Percentiles rank a stretch among this genome's conserved stretches.
These are phyloP conservation scores for Eupithecia exiguata DNA, from an alignment of 2,888 invertebrate species.

Conservation along the genomic window DNA sequence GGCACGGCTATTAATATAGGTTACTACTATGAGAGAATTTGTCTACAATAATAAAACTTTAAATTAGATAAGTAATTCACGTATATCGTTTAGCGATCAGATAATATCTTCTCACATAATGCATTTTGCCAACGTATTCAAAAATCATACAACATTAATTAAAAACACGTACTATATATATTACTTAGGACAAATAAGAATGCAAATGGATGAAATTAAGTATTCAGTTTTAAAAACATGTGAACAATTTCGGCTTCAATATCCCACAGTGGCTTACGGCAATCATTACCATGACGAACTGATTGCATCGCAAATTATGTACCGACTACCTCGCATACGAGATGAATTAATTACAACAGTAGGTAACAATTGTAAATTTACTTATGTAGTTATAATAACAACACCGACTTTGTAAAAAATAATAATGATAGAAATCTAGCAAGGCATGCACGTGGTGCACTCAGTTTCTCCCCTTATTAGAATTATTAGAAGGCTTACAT, in stretches of 20 bases:
- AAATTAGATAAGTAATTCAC: background rate
- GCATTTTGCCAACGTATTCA: background rate
- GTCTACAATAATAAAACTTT: background rate
- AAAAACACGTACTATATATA: too few relatives aligned
- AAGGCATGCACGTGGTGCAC: too few relatives aligned
- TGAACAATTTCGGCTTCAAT: background rate
- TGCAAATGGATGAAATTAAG: background rate
- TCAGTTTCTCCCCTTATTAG: too few relatives aligned
- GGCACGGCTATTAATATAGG: background rate
- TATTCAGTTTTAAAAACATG: background rate
- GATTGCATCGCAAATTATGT: slow-evolving; percentile 32
- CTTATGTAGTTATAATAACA: background rate
- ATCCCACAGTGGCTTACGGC: slow-evolving; percentile 28
- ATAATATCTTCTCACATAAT: background rate
- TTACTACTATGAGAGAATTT: background rate
- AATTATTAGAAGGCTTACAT: too few relatives aligned
- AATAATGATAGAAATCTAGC: too few relatives aligned
- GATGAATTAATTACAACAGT: background rate
- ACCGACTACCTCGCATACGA: slow-evolving; percentile 15
- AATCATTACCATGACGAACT: slow-evolving; percentile 35
- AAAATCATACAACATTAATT: too few relatives aligned
- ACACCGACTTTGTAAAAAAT: too few relatives aligned
- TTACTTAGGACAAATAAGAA: too few relatives aligned
- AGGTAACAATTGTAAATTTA: background rate
- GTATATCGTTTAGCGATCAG: background rate